Conservation (phyloP, 2,113 vertebrate genomes). For the Rhabdornis inornatus region DNA sequence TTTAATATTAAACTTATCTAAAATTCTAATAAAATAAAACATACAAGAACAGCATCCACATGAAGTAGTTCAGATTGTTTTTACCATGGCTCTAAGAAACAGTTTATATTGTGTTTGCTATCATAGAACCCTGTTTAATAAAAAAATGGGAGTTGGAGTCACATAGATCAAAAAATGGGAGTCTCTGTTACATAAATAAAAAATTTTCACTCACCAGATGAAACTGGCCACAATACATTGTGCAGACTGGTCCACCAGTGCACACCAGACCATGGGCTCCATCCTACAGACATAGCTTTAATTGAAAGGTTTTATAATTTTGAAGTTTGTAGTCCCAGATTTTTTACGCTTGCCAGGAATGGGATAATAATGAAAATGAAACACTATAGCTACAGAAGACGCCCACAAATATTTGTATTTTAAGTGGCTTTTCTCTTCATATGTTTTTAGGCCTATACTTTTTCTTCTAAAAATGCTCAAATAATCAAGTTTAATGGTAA, state of each 20-base stretch:
- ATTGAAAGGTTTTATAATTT: background rate
- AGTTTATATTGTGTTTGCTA: background rate
- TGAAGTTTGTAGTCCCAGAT: background rate
- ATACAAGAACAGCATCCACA: background rate
- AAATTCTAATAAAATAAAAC: constrained; percentile 37
- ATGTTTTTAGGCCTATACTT: background rate
- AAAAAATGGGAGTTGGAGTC: background rate
- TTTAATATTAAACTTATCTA: constrained; percentile 48
- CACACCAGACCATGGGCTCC: background rate
- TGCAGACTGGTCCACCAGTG: background rate
- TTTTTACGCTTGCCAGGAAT: background rate
- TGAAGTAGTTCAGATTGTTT: background rate
- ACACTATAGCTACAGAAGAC: background rate
- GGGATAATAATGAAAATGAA: background rate
- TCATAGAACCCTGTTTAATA: background rate
- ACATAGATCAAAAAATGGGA: background rate
- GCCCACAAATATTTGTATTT: background rate
- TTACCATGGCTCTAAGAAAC: background rate
- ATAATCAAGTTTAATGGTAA: background rate
- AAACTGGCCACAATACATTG: background rate
- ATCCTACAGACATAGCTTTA: background rate
- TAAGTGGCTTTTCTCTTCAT: background rate
- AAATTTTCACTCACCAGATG: background rate
- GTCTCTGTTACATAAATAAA: background rate
- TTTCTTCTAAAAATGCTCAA: background rate